phyloP scores from a whole-genome alignment of 2,113 vertebrate species.

The Pterocles orientalis region DNA sequence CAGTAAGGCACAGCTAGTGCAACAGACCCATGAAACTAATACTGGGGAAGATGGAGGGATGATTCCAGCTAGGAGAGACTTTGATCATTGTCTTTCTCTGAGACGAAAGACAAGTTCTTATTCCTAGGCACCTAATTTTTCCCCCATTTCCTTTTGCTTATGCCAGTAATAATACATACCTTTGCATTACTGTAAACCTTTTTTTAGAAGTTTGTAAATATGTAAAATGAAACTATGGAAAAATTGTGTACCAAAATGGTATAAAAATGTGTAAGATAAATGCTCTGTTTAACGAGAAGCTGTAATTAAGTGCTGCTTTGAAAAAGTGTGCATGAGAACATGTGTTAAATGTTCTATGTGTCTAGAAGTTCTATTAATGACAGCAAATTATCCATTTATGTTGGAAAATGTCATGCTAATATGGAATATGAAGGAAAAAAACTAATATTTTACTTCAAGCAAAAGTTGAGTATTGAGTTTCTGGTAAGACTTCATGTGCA shows the following conservation, averaged over 20 bases:
- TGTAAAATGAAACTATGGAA: constrained; percentile 62
- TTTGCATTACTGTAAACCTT: constrained; percentile 64
- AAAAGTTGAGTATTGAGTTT: neutral
- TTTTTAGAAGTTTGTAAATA: constrained; percentile 72
- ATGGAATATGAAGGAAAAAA: constrained; percentile 33
- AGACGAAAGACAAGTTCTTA: constrained; percentile 19
- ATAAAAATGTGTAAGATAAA: constrained; percentile 55
- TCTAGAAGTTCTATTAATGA: neutral
- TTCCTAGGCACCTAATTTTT: neutral
- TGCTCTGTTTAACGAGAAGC: constrained; percentile 41
- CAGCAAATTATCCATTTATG: neutral
- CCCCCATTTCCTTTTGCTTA: constrained; percentile 14
- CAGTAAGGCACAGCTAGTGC: neutral
- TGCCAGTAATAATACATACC: constrained; percentile 1
- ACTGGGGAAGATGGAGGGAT: neutral
- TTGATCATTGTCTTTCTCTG: neutral
- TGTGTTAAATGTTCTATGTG: neutral
- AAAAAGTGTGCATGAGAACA: constrained; percentile 47
- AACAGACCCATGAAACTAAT: neutral
- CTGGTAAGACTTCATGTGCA: constrained; percentile 29
- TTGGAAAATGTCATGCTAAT: neutral
- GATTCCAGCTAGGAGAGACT: neutral
- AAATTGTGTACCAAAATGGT: constrained; percentile 45
- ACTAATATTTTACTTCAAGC: constrained; percentile 27
- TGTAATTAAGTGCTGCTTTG: constrained; percentile 44